phyloP scores from a whole-genome alignment of 1,140 invertebrate genomes.

The Sycophila sp. region DNA sequence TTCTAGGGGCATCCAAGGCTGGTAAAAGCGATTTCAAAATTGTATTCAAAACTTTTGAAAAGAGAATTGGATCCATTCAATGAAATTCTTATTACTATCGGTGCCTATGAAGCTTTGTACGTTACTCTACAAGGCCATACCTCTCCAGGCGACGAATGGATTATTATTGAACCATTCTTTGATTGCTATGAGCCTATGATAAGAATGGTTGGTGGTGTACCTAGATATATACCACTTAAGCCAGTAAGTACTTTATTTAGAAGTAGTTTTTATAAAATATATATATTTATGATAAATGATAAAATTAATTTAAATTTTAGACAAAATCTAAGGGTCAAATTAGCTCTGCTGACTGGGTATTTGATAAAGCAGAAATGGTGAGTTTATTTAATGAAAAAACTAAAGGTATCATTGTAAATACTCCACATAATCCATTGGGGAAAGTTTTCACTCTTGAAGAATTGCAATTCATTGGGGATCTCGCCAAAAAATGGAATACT shows the following conservation, averaged over 20 bases:
- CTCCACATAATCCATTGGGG: slow-evolving; percentile 94
- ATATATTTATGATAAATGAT: neutral
- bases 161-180: slow-evolving; percentile 98
- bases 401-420: slow-evolving; percentile 96
- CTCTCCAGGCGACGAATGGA: slow-evolving; percentile 88
- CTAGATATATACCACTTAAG: slow-evolving; percentile 88
- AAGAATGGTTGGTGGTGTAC: slow-evolving; percentile 83
- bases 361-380: slow-evolving; percentile 86
- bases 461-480: slow-evolving; percentile 80
- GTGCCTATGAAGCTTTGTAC: slow-evolving; percentile 94
- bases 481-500: slow-evolving; percentile 94
- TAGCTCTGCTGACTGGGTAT: slow-evolving; percentile 87
- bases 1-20: slow-evolving; percentile 92
- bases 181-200: slow-evolving; percentile 98
- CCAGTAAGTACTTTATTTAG: slow-evolving; percentile 69
- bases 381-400: slow-evolving; percentile 90
- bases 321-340: slow-evolving; percentile 57
- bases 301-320: slow-evolving; percentile 48
- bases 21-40: slow-evolving; percentile 82
- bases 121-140: slow-evolving; percentile 86
- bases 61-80: slow-evolving; percentile 80
- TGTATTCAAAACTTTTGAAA: slow-evolving; percentile 85
- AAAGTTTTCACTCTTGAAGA: slow-evolving; percentile 85
- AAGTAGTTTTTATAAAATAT: slow-evolving; percentile 10
- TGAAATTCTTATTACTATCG: slow-evolving; percentile 89